phyloP scores from a whole-genome alignment of 2,888 invertebrate species.

The Synanthedon vespiformis region DNA sequence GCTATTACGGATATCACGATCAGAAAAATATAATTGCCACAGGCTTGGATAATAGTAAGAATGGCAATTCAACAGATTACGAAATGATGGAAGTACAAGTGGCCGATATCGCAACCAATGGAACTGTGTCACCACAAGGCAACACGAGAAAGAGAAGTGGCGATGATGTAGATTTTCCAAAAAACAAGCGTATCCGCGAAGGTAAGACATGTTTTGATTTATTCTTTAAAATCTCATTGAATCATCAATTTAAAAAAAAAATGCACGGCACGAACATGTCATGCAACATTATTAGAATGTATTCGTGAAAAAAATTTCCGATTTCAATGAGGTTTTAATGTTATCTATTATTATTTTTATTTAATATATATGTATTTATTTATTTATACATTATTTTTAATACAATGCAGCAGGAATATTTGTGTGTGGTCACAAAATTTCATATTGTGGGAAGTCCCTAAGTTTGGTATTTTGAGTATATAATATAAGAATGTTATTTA shows the following conservation, averaged over 20 bases:
- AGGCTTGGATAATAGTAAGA: background rate
- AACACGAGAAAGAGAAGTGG: constrained; percentile 53
- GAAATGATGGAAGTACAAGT: constrained; percentile 48
- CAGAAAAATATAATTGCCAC: constrained; percentile 26
- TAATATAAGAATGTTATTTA: background rate
- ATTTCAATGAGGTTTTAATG: constrained; percentile 25
- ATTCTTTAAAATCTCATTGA: constrained; percentile 32
- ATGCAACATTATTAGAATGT: too few relatives aligned
- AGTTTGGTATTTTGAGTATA: background rate
- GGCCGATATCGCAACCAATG: constrained; percentile 8
- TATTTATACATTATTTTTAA: constrained; percentile 1
- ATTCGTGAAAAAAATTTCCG: background rate
- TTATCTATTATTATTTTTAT: constrained; percentile 11
- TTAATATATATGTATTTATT: background rate
- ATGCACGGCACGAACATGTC: background rate
- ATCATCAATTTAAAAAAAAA: constrained; percentile 6
- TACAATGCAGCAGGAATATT: constrained; percentile 22
- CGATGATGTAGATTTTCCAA: constrained; percentile 39
- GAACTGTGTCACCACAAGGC: constrained; percentile 18
- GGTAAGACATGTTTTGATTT: constrained; percentile 38
- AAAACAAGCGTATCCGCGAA: constrained; percentile 52
- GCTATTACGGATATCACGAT: constrained; percentile 65
- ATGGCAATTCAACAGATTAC: constrained; percentile 25
- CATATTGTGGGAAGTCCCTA: constrained; percentile 31
- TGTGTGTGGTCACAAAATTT: constrained; percentile 5